phyloP scores from a whole-genome alignment of 2,113 vertebrate genomes.

The Galbula dea region DNA sequence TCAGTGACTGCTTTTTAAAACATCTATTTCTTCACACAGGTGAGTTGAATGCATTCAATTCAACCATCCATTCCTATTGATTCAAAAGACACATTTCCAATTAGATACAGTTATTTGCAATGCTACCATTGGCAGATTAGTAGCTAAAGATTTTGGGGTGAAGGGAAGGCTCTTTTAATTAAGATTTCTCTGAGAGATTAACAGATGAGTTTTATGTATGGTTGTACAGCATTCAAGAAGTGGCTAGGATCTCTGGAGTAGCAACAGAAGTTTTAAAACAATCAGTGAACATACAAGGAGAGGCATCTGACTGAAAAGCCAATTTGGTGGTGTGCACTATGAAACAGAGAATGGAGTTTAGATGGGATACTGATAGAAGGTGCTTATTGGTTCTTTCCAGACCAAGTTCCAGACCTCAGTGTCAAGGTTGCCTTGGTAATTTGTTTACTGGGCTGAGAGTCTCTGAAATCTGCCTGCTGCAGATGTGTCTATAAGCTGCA shows the following conservation, averaged over 20 bases:
- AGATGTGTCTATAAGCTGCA: background rate
- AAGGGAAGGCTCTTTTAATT: background rate
- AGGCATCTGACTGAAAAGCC: background rate
- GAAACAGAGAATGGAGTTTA: background rate
- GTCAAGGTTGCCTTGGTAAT: constrained; percentile 22
- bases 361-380: background rate
- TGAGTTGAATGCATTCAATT: background rate
- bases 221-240: background rate
- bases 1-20: background rate
- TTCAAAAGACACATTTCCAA: background rate
- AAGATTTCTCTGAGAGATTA: background rate
- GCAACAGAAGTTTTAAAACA: background rate
- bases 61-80: background rate
- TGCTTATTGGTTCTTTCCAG: background rate
- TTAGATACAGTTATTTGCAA: background rate
- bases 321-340: background rate
- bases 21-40: background rate
- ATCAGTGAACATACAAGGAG: background rate
- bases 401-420: background rate
- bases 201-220: background rate
- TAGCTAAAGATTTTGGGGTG: background rate
- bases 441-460: background rate
- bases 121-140: background rate
- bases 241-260: background rate
- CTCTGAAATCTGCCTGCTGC: background rate